Percentiles rank a stretch among this genome's conserved stretches.
phyloP scores from a whole-genome alignment of 2,797 vertebrate genomes.

The Amniataba percoides region DNA sequence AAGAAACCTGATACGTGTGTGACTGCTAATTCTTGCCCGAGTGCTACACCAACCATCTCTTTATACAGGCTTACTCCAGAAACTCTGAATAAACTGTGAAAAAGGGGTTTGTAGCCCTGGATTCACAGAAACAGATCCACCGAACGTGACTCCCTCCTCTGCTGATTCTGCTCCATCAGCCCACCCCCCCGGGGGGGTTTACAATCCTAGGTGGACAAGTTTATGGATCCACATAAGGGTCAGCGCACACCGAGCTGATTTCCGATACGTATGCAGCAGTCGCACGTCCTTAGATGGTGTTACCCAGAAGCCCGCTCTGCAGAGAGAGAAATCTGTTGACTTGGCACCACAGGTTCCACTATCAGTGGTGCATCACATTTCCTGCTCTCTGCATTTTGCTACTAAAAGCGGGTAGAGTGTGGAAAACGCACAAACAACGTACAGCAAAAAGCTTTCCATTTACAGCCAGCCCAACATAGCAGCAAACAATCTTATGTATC shows the following conservation, averaged over 20 bases:
- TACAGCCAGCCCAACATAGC: slow-evolving; percentile 39
- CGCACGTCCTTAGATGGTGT: slow-evolving; percentile 23
- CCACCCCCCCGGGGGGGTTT: slow-evolving; percentile 12
- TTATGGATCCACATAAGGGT: slow-evolving; percentile 49
- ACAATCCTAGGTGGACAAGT: slow-evolving; percentile 19
- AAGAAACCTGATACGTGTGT: slow-evolving; percentile 52
- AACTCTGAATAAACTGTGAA: slow-evolving; percentile 4
- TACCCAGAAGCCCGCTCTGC: slow-evolving; percentile 46
- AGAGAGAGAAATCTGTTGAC: slow-evolving; percentile 67
- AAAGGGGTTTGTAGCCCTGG: neutral
- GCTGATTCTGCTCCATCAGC: slow-evolving; percentile 27
- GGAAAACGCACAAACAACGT: slow-evolving; percentile 24
- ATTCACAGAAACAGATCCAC: neutral
- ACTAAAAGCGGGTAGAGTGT: slow-evolving; percentile 9
- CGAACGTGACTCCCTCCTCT: neutral
- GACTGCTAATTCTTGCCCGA: slow-evolving; percentile 25
- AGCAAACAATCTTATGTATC: slow-evolving; percentile 44
- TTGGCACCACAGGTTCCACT: slow-evolving; percentile 52
- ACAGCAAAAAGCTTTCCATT: slow-evolving; percentile 31
- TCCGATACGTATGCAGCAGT: slow-evolving; percentile 14
- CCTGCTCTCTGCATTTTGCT: slow-evolving; percentile 59
- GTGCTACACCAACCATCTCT: slow-evolving; percentile 19
- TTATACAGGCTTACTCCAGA: slow-evolving; percentile 15
- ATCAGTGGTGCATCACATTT: slow-evolving; percentile 66
- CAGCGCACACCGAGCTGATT: slow-evolving; percentile 30